These are phyloP conservation scores for Pegea sp. DNA, from an alignment of 23 tunicate genomes.

Conservation along the genomic window DNA sequence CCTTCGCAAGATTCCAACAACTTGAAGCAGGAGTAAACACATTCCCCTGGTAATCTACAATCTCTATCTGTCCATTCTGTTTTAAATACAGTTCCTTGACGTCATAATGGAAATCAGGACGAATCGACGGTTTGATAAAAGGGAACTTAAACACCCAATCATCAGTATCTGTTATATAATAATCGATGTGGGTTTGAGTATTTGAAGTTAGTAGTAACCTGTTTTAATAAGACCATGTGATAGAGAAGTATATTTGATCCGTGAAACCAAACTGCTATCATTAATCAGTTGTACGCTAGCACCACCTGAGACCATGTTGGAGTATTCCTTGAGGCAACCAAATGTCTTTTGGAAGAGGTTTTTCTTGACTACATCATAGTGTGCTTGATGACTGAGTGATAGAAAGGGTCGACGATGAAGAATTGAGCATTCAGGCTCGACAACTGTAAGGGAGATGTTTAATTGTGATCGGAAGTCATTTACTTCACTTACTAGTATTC, in stretches of 20 bases:
- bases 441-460: too few species aligned
- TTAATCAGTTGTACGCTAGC: not conserved
- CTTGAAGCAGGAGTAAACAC: not conserved
- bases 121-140: not conserved
- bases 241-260: not conserved
- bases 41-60: not conserved
- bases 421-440: too few species aligned
- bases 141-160: not conserved
- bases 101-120: not conserved
- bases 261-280: not conserved
- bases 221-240: not conserved
- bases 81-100: not conserved
- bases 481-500: too few species aligned
- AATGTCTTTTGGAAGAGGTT: not conserved
- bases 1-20: not conserved
- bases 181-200: too few species aligned
- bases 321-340: not conserved
- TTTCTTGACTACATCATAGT: not conserved
- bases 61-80: not conserved
- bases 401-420: too few species aligned
- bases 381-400: too few species aligned
- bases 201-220: not conserved
- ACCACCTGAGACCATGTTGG: not conserved
- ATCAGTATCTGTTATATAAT: too few species aligned
- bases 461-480: too few species aligned